Evolutionary conservation across 1,140 invertebrate genomes (phyloP), one percentile per base, ranked within the genome.

Genomic region (Psilanteris sp.): DNA sequence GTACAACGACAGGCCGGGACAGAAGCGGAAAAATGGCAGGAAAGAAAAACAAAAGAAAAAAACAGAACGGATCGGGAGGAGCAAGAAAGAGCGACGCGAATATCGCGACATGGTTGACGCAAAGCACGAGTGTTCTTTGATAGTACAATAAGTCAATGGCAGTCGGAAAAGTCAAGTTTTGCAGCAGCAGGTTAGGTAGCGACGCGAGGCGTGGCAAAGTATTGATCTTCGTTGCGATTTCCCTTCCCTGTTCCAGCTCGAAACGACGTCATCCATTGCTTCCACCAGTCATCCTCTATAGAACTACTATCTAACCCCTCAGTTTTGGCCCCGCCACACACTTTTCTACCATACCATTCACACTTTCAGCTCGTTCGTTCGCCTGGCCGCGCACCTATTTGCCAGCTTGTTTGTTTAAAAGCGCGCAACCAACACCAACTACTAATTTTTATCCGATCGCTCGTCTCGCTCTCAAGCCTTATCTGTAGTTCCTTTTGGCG

Each of bases 201-300:
- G 77, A 70, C 76, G 78, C 83, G 83, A 85, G 84, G 84, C 84
- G 84, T 85, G 84, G 83, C 84, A 81, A 80, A 82, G 84, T 85
- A 85, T 85, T 85, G 84, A 85, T 85, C 83, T 78, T 52, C 59
- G 80, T 77, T 78, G 82, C 81, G 79, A 83, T 81, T 85, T 84
- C 82, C 82, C 81, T 82, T 79, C 77, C 78, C 66, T 67, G 26
- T 71, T 32, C 57, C 29, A 66, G 67, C 78, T 70, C 44, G 70
- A 64, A 81, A 79, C 79, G 79, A 81, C 81, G 82, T 83, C 81
- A 84, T 81, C 80, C 82, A 73, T 77, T 75, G 78, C 79, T 80
- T 71, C 77, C 66, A 81, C 66, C 76, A 79, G 79, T 80, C 78
- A 67, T 72, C 70, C 67, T 43, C 61, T 67, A 64, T 52, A 20